Percentiles rank a stretch among this genome's conserved stretches.
Conservation (phyloP, 2,888 invertebrate genomes). For the Heteromurus nitidus region DNA sequence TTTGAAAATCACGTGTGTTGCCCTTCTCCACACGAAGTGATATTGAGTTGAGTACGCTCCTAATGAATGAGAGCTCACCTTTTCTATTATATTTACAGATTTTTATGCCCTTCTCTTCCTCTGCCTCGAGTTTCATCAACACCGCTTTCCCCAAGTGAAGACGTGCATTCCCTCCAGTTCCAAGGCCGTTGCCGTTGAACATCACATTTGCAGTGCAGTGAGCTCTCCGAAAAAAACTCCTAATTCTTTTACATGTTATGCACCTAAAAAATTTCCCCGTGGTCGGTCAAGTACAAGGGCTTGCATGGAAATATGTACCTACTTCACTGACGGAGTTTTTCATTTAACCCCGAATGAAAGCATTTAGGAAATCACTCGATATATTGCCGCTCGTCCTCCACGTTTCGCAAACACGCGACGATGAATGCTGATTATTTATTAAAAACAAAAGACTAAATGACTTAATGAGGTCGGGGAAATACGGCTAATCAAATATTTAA, state of each 20-base stretch:
- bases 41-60: too few species aligned
- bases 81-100: neutral
- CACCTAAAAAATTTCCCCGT: neutral
- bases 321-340: too few species aligned
- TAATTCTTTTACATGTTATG: neutral
- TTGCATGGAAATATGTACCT: neutral
- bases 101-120: neutral
- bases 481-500: constrained; percentile 26
- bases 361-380: too few species aligned
- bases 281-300: constrained; percentile 4
- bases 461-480: constrained; percentile 23
- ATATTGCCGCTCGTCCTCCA: too few species aligned
- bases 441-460: neutral
- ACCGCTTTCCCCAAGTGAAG: too few species aligned
- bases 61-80: constrained; percentile 1
- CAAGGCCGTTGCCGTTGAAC: too few species aligned
- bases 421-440: neutral
- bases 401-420: constrained; percentile 17
- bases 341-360: too few species aligned
- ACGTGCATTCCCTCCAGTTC: too few species aligned
- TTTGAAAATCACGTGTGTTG: too few species aligned
- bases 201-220: neutral
- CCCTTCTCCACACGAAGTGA: too few species aligned
- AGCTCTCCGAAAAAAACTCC: neutral
- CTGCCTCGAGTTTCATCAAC: neutral